Evolutionary conservation across 2,888 invertebrate genomes (phyloP).

Genomic region (Liodrosophila aerea): DNA sequence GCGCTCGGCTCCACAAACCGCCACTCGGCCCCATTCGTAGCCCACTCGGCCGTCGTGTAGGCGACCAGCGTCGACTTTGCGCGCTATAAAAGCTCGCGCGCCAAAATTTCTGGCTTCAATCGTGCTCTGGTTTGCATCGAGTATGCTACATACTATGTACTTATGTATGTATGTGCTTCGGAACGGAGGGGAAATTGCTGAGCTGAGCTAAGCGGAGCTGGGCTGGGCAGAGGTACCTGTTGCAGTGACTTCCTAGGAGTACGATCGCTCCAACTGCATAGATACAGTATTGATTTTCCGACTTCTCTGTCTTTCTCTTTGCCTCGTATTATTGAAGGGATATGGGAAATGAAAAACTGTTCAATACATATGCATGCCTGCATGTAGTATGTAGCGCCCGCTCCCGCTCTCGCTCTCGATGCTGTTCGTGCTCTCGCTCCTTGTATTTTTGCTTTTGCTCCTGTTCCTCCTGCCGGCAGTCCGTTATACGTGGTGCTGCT

Average conservation of each 20-base stretch:
- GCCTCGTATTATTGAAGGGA: constrained; percentile 26
- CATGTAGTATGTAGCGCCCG: constrained; percentile 27
- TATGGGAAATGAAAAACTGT: constrained; percentile 38
- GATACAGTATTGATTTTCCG: constrained; percentile 46
- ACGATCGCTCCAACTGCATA: constrained; percentile 51
- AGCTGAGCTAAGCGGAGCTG: too few species aligned
- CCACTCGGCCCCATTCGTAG: constrained; percentile 48
- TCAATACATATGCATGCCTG: constrained; percentile 20
- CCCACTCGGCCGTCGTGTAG: constrained; percentile 30
- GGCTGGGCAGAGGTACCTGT: too few species aligned
- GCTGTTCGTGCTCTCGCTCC: constrained; percentile 7
- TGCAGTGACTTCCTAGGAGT: too few species aligned
- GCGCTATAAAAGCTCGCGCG: constrained; percentile 80
- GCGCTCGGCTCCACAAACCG: constrained; percentile 36
- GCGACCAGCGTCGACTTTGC: constrained; percentile 43
- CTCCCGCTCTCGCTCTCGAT: constrained; percentile 16
- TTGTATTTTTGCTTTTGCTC: constrained; percentile 8
- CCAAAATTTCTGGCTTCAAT: constrained; percentile 70
- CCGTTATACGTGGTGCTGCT: constrained; percentile 47
- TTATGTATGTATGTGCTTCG: too few species aligned
- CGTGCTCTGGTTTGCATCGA: constrained; percentile 40
- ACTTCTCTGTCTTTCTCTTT: constrained; percentile 30
- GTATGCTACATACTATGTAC: constrained; percentile 48
- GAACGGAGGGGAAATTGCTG: background rate
- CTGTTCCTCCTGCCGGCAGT: constrained; percentile 33